Percentiles rank a stretch among this genome's conserved stretches.
Conservation (phyloP, 2,113 vertebrate genomes). For the Oryzias celebensis region DNA sequence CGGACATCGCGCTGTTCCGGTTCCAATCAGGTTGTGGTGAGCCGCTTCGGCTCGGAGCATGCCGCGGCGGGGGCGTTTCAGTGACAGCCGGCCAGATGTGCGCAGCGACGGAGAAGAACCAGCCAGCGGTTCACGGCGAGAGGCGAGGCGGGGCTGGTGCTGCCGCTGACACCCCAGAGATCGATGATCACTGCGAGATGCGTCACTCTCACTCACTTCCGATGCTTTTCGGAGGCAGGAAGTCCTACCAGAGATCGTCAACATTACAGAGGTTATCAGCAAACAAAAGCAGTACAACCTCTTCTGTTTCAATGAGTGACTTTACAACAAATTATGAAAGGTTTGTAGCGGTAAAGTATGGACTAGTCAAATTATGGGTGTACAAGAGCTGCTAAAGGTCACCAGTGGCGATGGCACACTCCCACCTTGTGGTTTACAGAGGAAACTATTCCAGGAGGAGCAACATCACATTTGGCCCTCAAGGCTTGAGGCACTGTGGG, state of each 20-base stretch:
- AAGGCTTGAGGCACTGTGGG: no score
- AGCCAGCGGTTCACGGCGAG: conserved; percentile 57
- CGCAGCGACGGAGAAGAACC: conserved; percentile 1
- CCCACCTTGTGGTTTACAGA: conserved; percentile 15
- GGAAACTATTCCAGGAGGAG: not conserved
- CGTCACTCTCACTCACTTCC: conserved; percentile 34
- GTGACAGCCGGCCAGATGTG: conserved; percentile 65
- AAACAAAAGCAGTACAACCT: not conserved
- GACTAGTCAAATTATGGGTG: not conserved
- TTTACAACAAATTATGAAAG: not conserved
- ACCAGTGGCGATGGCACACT: not conserved
- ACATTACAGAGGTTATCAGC: not conserved
- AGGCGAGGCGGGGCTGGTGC: conserved; percentile 62
- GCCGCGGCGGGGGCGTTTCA: conserved; percentile 41
- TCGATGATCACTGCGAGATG: not conserved
- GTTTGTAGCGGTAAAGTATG: not conserved
- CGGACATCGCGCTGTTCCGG: conserved; percentile 74
- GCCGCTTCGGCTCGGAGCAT: conserved; percentile 39
- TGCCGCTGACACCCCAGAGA: conserved; percentile 26
- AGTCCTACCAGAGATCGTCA: conserved; percentile 32
- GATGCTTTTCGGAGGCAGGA: not conserved
- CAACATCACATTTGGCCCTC: not conserved
- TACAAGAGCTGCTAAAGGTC: not conserved
- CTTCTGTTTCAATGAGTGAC: no score
- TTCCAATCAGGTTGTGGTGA: conserved; percentile 3